Evolutionary conservation across 2,888 invertebrate genomes (phyloP).

Genomic region (Nowickia ferox): DNA sequence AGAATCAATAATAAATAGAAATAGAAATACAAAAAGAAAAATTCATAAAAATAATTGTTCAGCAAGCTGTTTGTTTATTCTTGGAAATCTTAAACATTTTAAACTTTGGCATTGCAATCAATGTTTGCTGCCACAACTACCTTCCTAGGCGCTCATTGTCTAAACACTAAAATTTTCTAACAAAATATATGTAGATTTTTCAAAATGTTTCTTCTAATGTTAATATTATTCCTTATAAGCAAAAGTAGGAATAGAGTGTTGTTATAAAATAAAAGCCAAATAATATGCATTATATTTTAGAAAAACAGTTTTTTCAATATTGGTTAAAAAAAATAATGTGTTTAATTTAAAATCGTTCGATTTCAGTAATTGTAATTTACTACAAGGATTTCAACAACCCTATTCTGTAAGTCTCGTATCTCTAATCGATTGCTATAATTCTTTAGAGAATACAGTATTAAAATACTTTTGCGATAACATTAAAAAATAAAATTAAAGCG

Average conservation of each 20-base stretch:
- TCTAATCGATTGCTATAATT: too few relatives aligned
- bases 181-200: not conserved
- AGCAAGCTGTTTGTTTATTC: not conserved
- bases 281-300: too few relatives aligned
- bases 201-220: not conserved
- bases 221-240: not conserved
- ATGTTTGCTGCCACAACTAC: not conserved
- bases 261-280: not conserved
- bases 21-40: not conserved
- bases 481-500: too few relatives aligned
- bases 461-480: too few relatives aligned
- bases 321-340: not conserved
- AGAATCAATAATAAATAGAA: constrained; percentile 26
- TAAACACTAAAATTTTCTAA: not conserved
- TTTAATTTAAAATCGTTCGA: not conserved
- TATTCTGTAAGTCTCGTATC: too few relatives aligned
- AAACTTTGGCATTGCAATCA: not conserved
- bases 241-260: not conserved
- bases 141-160: not conserved
- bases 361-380: not conserved
- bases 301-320: not conserved
- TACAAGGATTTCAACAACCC: not conserved
- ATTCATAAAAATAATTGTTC: not conserved
- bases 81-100: not conserved
- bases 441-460: too few relatives aligned